A percentile compares a stretch with the other conserved stretches of the same genome.
phyloP scores from a whole-genome alignment of 2,888 invertebrate species.

The Agrochola macilenta region DNA sequence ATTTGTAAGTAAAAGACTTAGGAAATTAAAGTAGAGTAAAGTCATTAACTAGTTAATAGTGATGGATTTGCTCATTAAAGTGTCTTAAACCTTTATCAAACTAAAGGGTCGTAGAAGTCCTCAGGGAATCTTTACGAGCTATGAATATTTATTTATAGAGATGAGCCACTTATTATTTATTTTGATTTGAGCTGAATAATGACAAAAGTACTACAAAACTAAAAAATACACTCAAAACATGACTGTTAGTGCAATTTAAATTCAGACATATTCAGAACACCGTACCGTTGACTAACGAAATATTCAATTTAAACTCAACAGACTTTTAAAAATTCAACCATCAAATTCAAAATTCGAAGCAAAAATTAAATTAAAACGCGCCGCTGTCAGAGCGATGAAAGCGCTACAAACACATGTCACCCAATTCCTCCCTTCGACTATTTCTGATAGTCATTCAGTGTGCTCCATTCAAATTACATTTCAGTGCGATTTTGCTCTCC shows the following conservation, averaged over 20 bases:
- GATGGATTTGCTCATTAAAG: background rate
- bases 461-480: slow-evolving; percentile 79
- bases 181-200: background rate
- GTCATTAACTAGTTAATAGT: background rate
- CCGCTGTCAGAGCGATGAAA: slow-evolving; percentile 71
- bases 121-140: background rate
- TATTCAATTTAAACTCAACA: background rate
- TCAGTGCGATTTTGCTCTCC: slow-evolving; percentile 70
- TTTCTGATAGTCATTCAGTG: slow-evolving; percentile 86
- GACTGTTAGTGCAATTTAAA: too few species aligned
- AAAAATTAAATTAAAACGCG: slow-evolving; percentile 25
- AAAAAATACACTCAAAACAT: background rate
- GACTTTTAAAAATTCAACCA: background rate
- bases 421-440: slow-evolving; percentile 83
- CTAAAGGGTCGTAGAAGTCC: background rate
- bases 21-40: background rate
- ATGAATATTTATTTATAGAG: background rate
- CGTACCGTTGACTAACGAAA: background rate
- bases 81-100: slow-evolving; percentile 8
- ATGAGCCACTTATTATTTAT: background rate
- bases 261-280: slow-evolving; percentile 2
- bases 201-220: too few species aligned
- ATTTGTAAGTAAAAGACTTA: background rate
- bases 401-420: slow-evolving; percentile 57
- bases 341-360: slow-evolving; percentile 19